These are phyloP conservation scores for Meloidogyne exigua DNA, from an alignment of 1,140 invertebrate species.

Conservation along the genomic window DNA sequence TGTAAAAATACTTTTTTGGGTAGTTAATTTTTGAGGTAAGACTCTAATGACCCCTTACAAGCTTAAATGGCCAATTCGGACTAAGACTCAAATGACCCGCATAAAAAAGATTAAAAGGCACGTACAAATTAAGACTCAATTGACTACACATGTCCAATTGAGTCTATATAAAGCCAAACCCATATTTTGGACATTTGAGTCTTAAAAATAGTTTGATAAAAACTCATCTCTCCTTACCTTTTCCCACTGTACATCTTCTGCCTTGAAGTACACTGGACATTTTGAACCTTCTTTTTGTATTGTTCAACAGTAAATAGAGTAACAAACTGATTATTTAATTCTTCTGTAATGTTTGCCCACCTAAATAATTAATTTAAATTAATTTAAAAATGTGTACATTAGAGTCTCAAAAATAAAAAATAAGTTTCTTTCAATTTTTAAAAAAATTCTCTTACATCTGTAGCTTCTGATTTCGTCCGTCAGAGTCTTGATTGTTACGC, in stretches of 20 bases:
- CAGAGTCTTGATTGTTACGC: conserved; percentile 40
- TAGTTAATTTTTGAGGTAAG: background rate
- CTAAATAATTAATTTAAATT: background rate
- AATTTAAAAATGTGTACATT: too few relatives aligned
- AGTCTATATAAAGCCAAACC: background rate
- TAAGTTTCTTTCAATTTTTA: too few relatives aligned
- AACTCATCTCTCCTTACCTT: too few relatives aligned
- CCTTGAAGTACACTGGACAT: conserved; percentile 45
- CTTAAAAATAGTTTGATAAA: background rate
- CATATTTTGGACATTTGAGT: background rate
- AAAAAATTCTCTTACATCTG: conserved; percentile 15
- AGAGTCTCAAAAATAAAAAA: too few relatives aligned
- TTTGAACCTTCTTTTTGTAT: conserved; percentile 43
- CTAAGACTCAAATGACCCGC: too few relatives aligned
- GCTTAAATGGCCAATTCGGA: too few relatives aligned
- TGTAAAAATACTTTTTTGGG: conserved; percentile 12
- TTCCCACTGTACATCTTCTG: conserved; percentile 39
- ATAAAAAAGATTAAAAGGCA: too few relatives aligned
- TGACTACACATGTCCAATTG: too few relatives aligned
- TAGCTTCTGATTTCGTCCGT: conserved; percentile 31
- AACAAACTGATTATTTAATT: conserved; percentile 29
- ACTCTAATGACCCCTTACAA: background rate
- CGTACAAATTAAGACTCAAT: too few relatives aligned
- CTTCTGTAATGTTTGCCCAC: conserved; percentile 35
- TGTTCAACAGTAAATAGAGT: conserved; percentile 44